These are phyloP conservation scores for Pogonophryne albipinna DNA, from an alignment of 2,797 vertebrate genomes.

Conservation along the genomic window DNA sequence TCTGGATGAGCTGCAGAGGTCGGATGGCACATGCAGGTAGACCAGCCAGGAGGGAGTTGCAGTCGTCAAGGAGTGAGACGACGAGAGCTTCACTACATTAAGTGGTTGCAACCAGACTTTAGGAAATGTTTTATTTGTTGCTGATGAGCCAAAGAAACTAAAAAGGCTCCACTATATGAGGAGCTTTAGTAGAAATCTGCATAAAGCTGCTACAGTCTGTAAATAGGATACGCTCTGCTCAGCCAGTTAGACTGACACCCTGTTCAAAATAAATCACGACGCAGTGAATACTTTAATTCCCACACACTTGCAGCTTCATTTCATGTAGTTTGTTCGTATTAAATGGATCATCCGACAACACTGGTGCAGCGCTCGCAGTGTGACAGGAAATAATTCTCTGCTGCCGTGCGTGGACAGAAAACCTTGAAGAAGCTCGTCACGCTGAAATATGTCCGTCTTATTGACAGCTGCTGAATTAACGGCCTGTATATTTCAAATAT, in stretches of 20 bases:
- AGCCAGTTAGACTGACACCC: not conserved
- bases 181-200: constrained; percentile 1
- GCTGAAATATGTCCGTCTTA: no score
- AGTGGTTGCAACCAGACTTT: not conserved
- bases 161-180: not conserved
- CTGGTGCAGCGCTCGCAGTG: no score
- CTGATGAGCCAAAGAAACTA: not conserved
- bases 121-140: no score
- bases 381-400: not conserved
- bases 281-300: constrained; percentile 10
- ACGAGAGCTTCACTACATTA: no score
- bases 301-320: not conserved
- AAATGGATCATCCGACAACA: not conserved
- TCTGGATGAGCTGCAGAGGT: no score
- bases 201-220: not conserved
- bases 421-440: no score
- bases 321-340: constrained; percentile 1
- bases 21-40: no score
- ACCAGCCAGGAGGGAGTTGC: no score
- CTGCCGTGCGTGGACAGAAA: not conserved
- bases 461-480: no score
- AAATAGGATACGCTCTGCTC: not conserved
- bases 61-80: no score
- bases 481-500: no score
- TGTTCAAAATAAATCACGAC: not conserved